Evolutionary conservation across 2,888 invertebrate species (phyloP).

Genomic region (Gasteruption jaculator): DNA sequence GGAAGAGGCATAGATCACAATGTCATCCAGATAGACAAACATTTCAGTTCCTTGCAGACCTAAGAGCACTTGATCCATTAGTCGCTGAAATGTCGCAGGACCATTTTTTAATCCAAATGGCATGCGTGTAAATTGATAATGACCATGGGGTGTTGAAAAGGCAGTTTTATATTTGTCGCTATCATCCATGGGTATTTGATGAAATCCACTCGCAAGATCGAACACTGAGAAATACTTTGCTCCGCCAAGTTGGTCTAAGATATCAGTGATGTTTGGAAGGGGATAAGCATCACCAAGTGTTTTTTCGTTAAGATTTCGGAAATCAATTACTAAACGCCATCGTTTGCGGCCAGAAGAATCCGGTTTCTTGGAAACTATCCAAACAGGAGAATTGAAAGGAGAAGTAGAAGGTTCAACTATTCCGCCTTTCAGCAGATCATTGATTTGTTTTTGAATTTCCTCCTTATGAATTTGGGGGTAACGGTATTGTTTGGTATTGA

Average conservation of each 20-base stretch:
- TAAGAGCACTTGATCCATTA: too few species aligned
- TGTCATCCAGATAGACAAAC: conserved; percentile 12
- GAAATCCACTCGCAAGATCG: not conserved
- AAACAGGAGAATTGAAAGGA: too few species aligned
- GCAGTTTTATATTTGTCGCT: not conserved
- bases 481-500: conserved; percentile 8
- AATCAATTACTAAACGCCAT: too few species aligned
- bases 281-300: not conserved
- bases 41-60: too few species aligned
- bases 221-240: not conserved
- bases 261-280: too few species aligned
- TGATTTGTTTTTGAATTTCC: conserved; percentile 3
- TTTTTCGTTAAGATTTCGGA: conserved; percentile 3
- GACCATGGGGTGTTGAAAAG: not conserved
- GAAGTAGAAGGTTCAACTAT: not conserved
- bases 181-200: not conserved
- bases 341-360: too few species aligned
- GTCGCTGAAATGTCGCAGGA: conserved; percentile 9
- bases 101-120: too few species aligned
- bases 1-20: too few species aligned
- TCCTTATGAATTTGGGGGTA: not conserved
- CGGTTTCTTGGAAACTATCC: too few species aligned
- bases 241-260: too few species aligned
- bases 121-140: too few species aligned
- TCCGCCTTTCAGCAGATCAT: not conserved